Conservation (phyloP, 2,888 invertebrate species). For the Drosophila longiperda region DNA sequence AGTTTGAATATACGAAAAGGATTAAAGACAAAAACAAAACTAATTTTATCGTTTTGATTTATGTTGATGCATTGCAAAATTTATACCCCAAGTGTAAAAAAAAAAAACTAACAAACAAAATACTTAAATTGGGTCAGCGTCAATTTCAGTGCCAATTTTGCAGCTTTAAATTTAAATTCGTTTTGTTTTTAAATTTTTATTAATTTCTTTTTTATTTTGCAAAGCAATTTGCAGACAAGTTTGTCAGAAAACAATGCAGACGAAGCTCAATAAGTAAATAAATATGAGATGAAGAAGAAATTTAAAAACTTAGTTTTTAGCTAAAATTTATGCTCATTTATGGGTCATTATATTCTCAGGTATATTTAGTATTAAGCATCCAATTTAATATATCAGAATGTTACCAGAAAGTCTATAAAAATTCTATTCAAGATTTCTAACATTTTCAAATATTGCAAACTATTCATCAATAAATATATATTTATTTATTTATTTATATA, state of each 20-base stretch:
- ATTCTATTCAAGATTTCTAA: too few relatives aligned
- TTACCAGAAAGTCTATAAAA: too few relatives aligned
- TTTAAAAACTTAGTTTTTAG: background rate
- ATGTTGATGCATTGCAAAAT: background rate
- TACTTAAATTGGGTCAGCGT: background rate
- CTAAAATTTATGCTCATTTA: background rate
- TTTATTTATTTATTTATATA: background rate
- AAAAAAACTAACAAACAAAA: background rate
- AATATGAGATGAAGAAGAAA: background rate
- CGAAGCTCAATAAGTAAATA: background rate
- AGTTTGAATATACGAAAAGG: background rate
- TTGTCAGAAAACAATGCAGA: background rate
- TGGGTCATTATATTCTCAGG: background rate
- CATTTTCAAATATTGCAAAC: too few relatives aligned
- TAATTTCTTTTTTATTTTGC: background rate
- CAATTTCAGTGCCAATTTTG: background rate
- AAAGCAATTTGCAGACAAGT: background rate
- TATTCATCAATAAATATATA: too few relatives aligned
- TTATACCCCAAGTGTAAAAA: background rate
- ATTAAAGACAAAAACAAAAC: background rate
- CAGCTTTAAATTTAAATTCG: background rate
- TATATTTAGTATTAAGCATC: background rate
- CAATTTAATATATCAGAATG: background rate
- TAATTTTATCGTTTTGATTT: background rate
- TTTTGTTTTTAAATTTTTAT: background rate